Percentiles rank a stretch among this genome's conserved stretches.
Evolutionary conservation across 2,797 vertebrate genomes (phyloP).

Genomic region (Fundulus diaphanus): DNA sequence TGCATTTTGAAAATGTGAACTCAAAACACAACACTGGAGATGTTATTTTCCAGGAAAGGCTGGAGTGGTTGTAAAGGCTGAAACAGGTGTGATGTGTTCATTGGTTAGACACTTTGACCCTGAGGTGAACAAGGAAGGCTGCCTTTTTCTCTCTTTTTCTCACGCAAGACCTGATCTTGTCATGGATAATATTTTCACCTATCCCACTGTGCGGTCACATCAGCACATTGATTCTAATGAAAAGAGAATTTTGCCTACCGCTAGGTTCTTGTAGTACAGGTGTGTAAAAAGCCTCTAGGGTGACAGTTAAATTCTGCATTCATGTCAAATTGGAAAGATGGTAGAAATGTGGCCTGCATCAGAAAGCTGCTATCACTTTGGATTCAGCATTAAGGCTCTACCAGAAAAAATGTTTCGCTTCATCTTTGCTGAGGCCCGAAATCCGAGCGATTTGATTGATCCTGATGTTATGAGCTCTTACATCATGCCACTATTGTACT

Average conservation of each 20-base stretch:
- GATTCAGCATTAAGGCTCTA: slow-evolving; percentile 22
- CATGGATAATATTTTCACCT: slow-evolving; percentile 55
- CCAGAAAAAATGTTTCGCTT: slow-evolving; percentile 33
- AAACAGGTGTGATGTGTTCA: slow-evolving; percentile 58
- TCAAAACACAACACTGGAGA: slow-evolving; percentile 11
- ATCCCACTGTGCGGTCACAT: slow-evolving; percentile 43
- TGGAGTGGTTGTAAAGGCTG: slow-evolving; percentile 29
- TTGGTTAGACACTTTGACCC: slow-evolving; percentile 61
- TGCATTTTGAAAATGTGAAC: neutral
- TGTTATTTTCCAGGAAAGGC: slow-evolving; percentile 38
- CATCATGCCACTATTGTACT: slow-evolving; percentile 8
- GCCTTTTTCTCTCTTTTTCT: slow-evolving; percentile 44
- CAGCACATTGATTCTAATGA: slow-evolving; percentile 53
- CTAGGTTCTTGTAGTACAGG: slow-evolving; percentile 62
- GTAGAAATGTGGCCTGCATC: slow-evolving; percentile 9
- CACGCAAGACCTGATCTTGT: slow-evolving; percentile 62
- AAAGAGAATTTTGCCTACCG: slow-evolving; percentile 52
- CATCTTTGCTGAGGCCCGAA: slow-evolving; percentile 8
- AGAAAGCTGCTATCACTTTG: slow-evolving; percentile 24
- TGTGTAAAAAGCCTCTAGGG: slow-evolving; percentile 59
- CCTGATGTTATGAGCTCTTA: slow-evolving; percentile 24
- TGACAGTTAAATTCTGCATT: slow-evolving; percentile 61
- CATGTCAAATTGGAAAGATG: slow-evolving; percentile 38
- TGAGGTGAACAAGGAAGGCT: slow-evolving; percentile 46
- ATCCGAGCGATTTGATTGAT: slow-evolving; percentile 44